A percentile compares a stretch with the other conserved stretches of the same genome.
Evolutionary conservation across 2,113 vertebrate genomes (phyloP).

Genomic region (Hystrix cristata): DNA sequence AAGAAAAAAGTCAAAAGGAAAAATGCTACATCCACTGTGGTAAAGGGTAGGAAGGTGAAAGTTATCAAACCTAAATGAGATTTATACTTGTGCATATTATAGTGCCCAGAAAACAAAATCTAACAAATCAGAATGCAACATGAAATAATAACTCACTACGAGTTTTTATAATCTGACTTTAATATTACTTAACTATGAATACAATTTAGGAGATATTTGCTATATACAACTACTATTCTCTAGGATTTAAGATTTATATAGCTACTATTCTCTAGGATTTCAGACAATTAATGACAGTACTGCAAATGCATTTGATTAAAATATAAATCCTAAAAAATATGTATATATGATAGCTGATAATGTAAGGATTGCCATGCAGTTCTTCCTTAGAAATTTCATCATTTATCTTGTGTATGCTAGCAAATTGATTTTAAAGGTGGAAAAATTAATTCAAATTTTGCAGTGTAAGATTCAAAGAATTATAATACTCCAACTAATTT

Average conservation of each 20-base stretch:
- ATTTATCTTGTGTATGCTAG: not conserved
- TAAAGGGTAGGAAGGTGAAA: not conserved
- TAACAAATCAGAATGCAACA: not conserved
- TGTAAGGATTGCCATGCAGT: not conserved
- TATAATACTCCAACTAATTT: not conserved
- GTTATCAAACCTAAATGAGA: constrained; percentile 27
- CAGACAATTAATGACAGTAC: not conserved
- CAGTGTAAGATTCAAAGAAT: not conserved
- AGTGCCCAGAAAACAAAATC: not conserved
- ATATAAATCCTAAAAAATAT: not conserved
- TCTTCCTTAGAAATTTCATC: not conserved
- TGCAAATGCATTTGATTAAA: not conserved
- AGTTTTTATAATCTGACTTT: constrained; percentile 27
- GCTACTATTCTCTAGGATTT: not conserved
- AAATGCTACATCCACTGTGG: not conserved
- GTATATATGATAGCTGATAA: not conserved
- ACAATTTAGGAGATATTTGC: not conserved
- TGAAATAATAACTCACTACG: constrained; percentile 13
- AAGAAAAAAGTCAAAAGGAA: not conserved
- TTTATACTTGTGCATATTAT: not conserved
- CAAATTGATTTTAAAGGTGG: not conserved
- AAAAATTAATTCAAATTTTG: not conserved
- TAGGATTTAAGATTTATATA: not conserved
- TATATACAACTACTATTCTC: constrained; percentile 6
- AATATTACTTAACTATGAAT: not conserved